Evolutionary conservation across 2,113 vertebrate genomes (phyloP).

Genomic region (Protobothrops flavoviridis): DNA sequence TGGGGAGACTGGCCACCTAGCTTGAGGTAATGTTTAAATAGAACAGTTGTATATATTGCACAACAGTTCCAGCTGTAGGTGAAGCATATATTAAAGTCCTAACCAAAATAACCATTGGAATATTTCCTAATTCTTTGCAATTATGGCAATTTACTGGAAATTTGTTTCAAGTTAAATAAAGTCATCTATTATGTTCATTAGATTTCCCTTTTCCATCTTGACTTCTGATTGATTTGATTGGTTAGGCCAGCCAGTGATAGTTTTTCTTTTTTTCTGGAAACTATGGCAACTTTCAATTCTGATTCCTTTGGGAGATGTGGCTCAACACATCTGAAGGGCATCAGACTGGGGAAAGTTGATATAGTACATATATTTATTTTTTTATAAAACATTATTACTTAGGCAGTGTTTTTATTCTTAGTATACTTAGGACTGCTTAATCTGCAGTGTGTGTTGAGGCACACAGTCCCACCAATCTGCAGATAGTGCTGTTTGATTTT

Average conservation of each 20-base stretch:
- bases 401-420: background rate
- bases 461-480: slow-evolving; percentile 6
- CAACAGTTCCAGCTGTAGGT: slow-evolving; percentile 52
- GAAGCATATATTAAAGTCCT: slow-evolving; percentile 52
- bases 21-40: slow-evolving; percentile 60
- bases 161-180: slow-evolving; percentile 30
- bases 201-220: slow-evolving; percentile 25
- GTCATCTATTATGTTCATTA: slow-evolving; percentile 24
- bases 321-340: background rate
- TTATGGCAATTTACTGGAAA: slow-evolving; percentile 41
- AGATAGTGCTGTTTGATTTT: slow-evolving; percentile 32
- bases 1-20: slow-evolving; percentile 52
- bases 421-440: slow-evolving; percentile 10
- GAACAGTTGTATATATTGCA: slow-evolving; percentile 51
- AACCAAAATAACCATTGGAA: slow-evolving; percentile 55
- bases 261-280: slow-evolving; percentile 1
- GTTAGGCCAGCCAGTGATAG: slow-evolving; percentile 7
- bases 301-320: background rate
- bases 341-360: background rate
- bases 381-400: background rate
- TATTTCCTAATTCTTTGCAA: slow-evolving; percentile 23
- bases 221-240: background rate
- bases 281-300: background rate
- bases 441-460: slow-evolving; percentile 8
- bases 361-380: slow-evolving; percentile 1